Evolutionary conservation across 2,888 invertebrate genomes (phyloP).

Genomic region (Agonopterix alstromeriana): DNA sequence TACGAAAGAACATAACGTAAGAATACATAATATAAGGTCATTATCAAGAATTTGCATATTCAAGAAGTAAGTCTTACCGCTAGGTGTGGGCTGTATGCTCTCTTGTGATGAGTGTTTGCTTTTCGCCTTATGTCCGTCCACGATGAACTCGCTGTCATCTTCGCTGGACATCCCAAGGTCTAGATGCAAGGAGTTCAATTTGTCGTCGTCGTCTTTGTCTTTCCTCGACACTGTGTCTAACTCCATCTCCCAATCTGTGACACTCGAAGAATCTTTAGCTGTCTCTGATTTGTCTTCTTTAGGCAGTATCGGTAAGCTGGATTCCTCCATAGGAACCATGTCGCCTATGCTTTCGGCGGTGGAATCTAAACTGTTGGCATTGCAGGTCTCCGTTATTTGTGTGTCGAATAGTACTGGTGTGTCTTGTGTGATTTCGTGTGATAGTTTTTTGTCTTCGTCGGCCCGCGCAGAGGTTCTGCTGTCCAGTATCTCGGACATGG

Average conservation of each 20-base stretch:
- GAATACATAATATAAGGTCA: not conserved
- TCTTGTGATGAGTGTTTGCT: conserved; percentile 45
- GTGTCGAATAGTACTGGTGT: conserved; percentile 73
- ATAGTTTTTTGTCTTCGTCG: conserved; percentile 33
- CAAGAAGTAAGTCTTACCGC: conserved; percentile 30
- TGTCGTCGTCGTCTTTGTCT: conserved; percentile 60
- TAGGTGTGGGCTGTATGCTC: conserved; percentile 45
- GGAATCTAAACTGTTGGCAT: conserved; percentile 62
- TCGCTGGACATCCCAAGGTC: conserved; percentile 73
- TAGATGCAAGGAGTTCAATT: conserved; percentile 62
- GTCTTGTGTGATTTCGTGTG: conserved; percentile 69
- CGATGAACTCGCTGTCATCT: conserved; percentile 63
- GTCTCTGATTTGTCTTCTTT: conserved; percentile 46
- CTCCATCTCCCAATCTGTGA: conserved; percentile 79
- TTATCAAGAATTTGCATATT: not conserved
- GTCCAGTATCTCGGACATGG: conserved; percentile 67
- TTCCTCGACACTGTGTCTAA: conserved; percentile 71
- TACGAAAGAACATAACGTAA: conserved; percentile 18
- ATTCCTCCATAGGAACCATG: conserved; percentile 44
- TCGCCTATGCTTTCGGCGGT: conserved; percentile 54
- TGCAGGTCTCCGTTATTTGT: conserved; percentile 55
- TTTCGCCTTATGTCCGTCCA: conserved; percentile 43
- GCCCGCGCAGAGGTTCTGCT: conserved; percentile 35
- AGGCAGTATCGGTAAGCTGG: conserved; percentile 36
- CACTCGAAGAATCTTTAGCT: conserved; percentile 55